Conservation (phyloP, 2,888 invertebrate genomes). For the Barypeithes pellucidus region DNA sequence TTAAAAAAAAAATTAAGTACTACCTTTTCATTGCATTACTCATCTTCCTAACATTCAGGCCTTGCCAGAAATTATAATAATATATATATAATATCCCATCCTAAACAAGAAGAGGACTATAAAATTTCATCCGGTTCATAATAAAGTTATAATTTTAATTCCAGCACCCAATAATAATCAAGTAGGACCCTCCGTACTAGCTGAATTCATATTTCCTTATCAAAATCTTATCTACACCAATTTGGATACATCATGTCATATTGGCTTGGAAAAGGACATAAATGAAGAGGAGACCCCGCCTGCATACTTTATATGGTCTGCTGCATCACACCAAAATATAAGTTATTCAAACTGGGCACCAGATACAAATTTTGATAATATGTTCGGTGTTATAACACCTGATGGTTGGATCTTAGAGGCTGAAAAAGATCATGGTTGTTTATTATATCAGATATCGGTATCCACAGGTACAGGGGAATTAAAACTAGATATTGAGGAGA, state of each 20-base stretch:
- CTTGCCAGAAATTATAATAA: too few species aligned
- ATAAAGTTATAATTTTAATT: too few species aligned
- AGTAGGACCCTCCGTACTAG: slow-evolving; percentile 30
- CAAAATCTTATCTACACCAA: slow-evolving; percentile 58
- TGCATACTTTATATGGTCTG: slow-evolving; percentile 53
- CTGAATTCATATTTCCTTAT: slow-evolving; percentile 58
- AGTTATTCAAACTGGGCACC: slow-evolving; percentile 57
- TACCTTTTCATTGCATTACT: too few species aligned
- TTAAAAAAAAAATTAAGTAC: too few species aligned
- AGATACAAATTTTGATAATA: slow-evolving; percentile 45
- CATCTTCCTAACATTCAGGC: too few species aligned
- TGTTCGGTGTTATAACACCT: slow-evolving; percentile 52
- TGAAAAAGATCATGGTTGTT: slow-evolving; percentile 46
- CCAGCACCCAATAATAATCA: slow-evolving; percentile 16
- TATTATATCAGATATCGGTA: slow-evolving; percentile 48
- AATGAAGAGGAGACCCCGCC: not conserved
- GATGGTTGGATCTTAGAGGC: slow-evolving; percentile 55
- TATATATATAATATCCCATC: too few species aligned
- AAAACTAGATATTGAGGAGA: slow-evolving; percentile 1
- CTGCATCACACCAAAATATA: slow-evolving; percentile 44
- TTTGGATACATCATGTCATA: slow-evolving; percentile 56
- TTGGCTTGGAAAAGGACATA: slow-evolving; percentile 54
- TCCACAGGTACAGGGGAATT: slow-evolving; percentile 11
- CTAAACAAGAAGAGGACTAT: too few species aligned
- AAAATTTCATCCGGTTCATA: too few species aligned